Evolutionary conservation across 2,888 invertebrate genomes (phyloP), one percentile per base, ranked within the genome.

Genomic region (Melanargia galathea): DNA sequence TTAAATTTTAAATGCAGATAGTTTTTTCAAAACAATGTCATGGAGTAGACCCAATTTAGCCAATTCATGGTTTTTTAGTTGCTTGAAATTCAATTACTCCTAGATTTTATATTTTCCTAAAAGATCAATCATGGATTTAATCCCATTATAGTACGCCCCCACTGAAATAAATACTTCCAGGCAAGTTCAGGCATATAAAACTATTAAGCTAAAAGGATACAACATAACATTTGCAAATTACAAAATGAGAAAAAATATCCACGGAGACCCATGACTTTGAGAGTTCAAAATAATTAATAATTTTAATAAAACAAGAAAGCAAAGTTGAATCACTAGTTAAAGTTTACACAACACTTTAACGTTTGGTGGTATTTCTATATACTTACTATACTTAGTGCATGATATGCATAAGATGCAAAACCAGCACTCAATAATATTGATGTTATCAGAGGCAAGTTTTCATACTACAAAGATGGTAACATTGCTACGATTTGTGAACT

Each of bases 1-100:
- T 83, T 84, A 80, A 83, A 83, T 85, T 89, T 89, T 88, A 90
- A 90, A 91, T 90, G 91, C 90, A 87, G 82, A 78, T 60, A 65
- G 60, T 82, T 83, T 79, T 79, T 79, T 74, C 73, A 73, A 83
- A 84, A 86, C 87, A 89, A 89, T 90, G 88, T 89, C 87, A 90
- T 87, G 87, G 88, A 81, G 78, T 77, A 80, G 68, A 79, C 77
- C 66, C 76, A 83, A 81, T 80, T 76, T 72, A 78, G 74, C 73
- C 75, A 77, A 73, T 75, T 69, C 11, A 35, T 11, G 18, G 20
- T 40, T 75, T 54, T 18, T 75, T 48, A 55, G 72, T 74, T 77
- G 33, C 35, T n/a, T 48, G 75, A 78, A 76, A 72, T 75, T 72
- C 76, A 80, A 77, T 65, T 75, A 68, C 68, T 72, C 79, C 51